Evolutionary conservation across 2,113 vertebrate species (phyloP).

Genomic region (Alaudala cheleensis): DNA sequence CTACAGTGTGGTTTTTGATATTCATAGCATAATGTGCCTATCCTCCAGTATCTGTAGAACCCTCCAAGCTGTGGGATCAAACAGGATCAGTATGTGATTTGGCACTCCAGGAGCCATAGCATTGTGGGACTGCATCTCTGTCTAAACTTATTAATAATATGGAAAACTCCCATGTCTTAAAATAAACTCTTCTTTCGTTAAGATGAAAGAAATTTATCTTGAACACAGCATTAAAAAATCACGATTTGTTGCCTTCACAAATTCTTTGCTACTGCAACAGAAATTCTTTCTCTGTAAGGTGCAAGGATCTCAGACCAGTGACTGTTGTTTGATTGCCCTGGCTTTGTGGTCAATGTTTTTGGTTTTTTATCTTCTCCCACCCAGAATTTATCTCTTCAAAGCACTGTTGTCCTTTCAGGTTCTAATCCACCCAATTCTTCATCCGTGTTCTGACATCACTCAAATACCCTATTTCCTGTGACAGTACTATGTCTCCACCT

Average conservation of each 20-base stretch:
- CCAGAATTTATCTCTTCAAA: background rate
- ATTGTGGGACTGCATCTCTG: background rate
- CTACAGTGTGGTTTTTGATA: background rate
- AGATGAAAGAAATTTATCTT: background rate
- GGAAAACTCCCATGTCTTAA: accelerated
- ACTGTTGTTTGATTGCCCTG: background rate
- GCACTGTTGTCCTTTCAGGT: background rate
- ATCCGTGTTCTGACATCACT: background rate
- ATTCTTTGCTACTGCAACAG: background rate
- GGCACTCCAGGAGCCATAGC: background rate
- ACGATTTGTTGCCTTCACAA: background rate
- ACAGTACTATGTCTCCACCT: background rate
- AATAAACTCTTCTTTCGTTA: background rate
- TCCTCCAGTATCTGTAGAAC: background rate
- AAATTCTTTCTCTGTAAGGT: background rate
- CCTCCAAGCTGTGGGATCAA: background rate
- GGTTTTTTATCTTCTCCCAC: background rate
- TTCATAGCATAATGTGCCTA: background rate
- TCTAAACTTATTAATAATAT: background rate
- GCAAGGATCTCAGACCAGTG: background rate
- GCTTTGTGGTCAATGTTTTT: background rate
- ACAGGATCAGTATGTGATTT: background rate
- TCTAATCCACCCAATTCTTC: background rate
- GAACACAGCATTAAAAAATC: background rate
- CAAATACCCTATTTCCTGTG: background rate